Conservation (phyloP, 1,140 invertebrate species). For the Eubasilissa regina region DNA sequence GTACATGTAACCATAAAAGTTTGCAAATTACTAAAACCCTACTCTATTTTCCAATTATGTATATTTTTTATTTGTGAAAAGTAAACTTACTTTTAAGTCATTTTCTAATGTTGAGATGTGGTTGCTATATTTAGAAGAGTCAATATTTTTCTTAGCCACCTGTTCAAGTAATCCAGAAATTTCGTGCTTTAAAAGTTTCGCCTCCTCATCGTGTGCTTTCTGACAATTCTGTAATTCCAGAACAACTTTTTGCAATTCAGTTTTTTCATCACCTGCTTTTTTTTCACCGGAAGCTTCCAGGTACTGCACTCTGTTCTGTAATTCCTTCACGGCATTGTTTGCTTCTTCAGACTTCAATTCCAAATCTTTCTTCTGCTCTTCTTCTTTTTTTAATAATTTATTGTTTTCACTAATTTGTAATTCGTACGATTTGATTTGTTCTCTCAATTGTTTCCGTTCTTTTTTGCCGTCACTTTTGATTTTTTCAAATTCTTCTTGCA, state of each 20-base stretch:
- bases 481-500: constrained; percentile 66
- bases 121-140: constrained; percentile 66
- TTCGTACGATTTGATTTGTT: constrained; percentile 67
- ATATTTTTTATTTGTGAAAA: background rate
- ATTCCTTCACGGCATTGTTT: constrained; percentile 65
- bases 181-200: constrained; percentile 64
- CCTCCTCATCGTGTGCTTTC: constrained; percentile 62
- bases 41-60: background rate
- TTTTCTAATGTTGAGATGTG: constrained; percentile 65
- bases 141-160: constrained; percentile 65
- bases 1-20: no score
- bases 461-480: constrained; percentile 69
- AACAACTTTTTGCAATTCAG: constrained; percentile 66
- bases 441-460: constrained; percentile 65
- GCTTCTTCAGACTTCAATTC: constrained; percentile 65
- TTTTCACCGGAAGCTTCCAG: constrained; percentile 65
- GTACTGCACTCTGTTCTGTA: constrained; percentile 67
- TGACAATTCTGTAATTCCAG: constrained; percentile 67
- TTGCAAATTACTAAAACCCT: no score
- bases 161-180: constrained; percentile 66
- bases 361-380: constrained; percentile 68
- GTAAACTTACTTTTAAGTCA: constrained; percentile 67
- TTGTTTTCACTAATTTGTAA: constrained; percentile 67
- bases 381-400: constrained; percentile 69
- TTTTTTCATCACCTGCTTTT: constrained; percentile 63